Conservation (phyloP, 2,888 invertebrate genomes). For the Apamea epomidion region DNA sequence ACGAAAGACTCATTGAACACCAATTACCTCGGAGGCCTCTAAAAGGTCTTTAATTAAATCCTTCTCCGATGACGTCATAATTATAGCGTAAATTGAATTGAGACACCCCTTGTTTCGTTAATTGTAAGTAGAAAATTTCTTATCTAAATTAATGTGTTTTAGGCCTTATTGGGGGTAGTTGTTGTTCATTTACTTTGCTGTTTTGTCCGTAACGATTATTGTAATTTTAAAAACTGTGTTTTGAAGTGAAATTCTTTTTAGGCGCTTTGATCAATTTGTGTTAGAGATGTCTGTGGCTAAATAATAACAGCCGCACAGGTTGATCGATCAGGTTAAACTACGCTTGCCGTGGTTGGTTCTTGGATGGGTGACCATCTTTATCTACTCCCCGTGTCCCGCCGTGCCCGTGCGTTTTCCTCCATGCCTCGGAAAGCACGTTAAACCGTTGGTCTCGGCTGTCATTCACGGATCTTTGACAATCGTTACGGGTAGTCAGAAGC, state of each 20-base stretch:
- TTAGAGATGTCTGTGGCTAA: background rate
- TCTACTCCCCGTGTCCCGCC: too few relatives aligned
- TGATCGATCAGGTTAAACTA: too few relatives aligned
- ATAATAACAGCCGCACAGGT: too few relatives aligned
- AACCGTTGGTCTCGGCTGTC: too few relatives aligned
- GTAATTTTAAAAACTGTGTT: background rate
- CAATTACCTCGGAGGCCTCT: conserved; percentile 89
- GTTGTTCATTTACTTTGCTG: conserved; percentile 51
- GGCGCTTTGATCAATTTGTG: background rate
- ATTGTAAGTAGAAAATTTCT: conserved; percentile 85
- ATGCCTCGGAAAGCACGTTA: too few relatives aligned
- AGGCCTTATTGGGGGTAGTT: conserved; percentile 48
- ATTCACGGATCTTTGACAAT: too few relatives aligned
- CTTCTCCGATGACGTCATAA: conserved; percentile 90
- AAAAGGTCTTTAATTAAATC: conserved; percentile 90
- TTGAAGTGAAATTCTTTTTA: background rate
- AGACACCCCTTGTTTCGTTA: conserved; percentile 87
- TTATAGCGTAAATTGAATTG: conserved; percentile 88
- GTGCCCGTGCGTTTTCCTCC: too few relatives aligned
- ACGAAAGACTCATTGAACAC: conserved; percentile 89
- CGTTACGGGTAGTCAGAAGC: too few relatives aligned
- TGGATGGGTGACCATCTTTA: too few relatives aligned
- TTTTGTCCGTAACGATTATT: conserved; percentile 10
- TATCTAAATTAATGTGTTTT: conserved; percentile 82
- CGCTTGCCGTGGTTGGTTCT: too few relatives aligned